A percentile compares a stretch with the other conserved stretches of the same genome.
These are phyloP conservation scores for Morelia viridis DNA, from an alignment of 2,797 vertebrate species.

Conservation along the genomic window DNA sequence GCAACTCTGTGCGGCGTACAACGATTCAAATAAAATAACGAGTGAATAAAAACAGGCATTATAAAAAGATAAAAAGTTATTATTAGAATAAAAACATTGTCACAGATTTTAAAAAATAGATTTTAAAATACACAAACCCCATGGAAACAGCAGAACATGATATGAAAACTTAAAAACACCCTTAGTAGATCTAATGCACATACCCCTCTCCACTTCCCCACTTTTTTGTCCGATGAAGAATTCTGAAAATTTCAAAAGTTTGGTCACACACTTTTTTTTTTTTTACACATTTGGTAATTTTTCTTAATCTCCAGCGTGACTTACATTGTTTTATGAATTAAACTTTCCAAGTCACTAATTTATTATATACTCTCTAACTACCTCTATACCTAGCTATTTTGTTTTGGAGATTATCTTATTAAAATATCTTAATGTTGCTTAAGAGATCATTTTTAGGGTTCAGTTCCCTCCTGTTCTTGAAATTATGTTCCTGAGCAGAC, in stretches of 20 bases:
- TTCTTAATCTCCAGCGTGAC: neutral
- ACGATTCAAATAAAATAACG: no score
- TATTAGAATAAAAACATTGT: no score
- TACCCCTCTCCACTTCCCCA: neutral
- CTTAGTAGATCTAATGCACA: neutral
- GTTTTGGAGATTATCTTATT: neutral
- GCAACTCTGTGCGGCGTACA: no score
- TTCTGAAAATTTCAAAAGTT: neutral
- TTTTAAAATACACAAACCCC: no score
- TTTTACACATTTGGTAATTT: neutral
- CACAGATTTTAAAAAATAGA: no score
- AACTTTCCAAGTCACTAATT: neutral
- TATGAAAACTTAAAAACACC: neutral
- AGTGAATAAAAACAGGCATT: no score
- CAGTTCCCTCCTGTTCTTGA: neutral
- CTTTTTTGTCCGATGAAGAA: neutral
- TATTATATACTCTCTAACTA: neutral
- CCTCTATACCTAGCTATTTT: neutral
- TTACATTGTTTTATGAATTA: neutral
- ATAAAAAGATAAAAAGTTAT: no score
- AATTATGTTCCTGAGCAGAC: neutral
- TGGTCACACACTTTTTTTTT: neutral
- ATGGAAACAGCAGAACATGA: no score
- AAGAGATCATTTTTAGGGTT: neutral
- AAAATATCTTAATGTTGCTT: neutral